These are phyloP conservation scores for Trachelus tabidus DNA, from an alignment of 2,888 invertebrate genomes.

Conservation along the genomic window DNA sequence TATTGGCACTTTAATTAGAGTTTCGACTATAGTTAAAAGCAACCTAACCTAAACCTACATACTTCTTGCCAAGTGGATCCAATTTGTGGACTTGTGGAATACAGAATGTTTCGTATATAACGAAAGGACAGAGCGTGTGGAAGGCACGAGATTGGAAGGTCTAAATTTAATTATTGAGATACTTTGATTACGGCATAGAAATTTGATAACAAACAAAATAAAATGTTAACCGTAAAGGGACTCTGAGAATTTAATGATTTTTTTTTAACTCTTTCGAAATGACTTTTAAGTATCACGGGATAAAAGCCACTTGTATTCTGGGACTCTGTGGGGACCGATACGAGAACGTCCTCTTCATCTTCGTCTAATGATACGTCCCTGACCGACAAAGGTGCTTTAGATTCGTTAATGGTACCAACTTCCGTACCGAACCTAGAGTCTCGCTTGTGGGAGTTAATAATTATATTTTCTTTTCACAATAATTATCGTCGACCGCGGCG, in stretches of 20 bases:
- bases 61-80: background rate
- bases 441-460: conserved; percentile 2
- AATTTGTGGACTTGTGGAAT: background rate
- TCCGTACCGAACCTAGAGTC: conserved; percentile 4
- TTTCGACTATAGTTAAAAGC: background rate
- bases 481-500: conserved; percentile 15
- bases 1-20: background rate
- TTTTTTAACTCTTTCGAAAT: background rate
- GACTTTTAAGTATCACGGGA: background rate
- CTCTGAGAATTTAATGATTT: no score
- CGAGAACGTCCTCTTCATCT: background rate
- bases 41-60: background rate
- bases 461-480: conserved; percentile 7
- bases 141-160: background rate
- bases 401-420: conserved; percentile 12
- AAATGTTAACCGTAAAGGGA: background rate
- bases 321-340: background rate
- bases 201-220: background rate
- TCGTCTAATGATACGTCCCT: conserved; percentile 14
- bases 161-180: background rate
- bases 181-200: background rate
- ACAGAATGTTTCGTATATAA: background rate
- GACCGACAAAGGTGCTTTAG: conserved; percentile 5
- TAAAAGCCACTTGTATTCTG: background rate
- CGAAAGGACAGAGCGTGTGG: background rate